A percentile compares a stretch with the other conserved stretches of the same genome.
Evolutionary conservation across 2,797 vertebrate genomes (phyloP).

Genomic region (Alectoris magna): DNA sequence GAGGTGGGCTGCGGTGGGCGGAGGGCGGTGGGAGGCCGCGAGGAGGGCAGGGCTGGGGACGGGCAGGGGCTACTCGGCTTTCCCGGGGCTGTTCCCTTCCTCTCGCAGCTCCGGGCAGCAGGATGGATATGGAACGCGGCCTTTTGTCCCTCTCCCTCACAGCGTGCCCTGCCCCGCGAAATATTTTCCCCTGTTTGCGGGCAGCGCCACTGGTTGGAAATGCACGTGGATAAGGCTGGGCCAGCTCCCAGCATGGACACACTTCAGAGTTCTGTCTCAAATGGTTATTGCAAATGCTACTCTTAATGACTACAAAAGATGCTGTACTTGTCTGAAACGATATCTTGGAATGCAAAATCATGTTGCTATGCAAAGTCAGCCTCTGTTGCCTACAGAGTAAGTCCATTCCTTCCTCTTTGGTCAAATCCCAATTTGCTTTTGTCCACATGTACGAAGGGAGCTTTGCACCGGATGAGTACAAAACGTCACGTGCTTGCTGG

Average conservation of each 20-base stretch:
- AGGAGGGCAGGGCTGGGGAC: background rate
- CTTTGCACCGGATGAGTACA: background rate
- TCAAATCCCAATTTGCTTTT: rapidly evolving
- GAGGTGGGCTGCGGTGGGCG: background rate
- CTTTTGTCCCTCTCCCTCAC: rapidly evolving
- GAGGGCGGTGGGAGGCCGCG: background rate
- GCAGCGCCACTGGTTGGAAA: rapidly evolving
- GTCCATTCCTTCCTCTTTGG: rapidly evolving
- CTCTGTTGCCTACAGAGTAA: background rate
- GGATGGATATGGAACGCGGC: rapidly evolving
- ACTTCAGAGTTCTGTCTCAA: background rate
- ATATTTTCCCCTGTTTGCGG: rapidly evolving
- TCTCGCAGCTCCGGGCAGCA: background rate
- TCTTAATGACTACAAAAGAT: rapidly evolving
- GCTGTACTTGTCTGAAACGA: rapidly evolving
- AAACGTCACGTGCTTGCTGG: background rate
- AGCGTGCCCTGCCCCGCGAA: background rate
- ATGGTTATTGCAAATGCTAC: background rate
- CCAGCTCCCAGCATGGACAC: rapidly evolving
- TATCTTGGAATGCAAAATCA: background rate
- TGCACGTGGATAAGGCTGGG: rapidly evolving
- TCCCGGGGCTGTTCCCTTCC: background rate
- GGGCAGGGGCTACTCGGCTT: background rate
- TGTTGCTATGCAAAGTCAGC: rapidly evolving
- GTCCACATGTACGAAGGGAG: rapidly evolving